A percentile compares a stretch with the other conserved stretches of the same genome.
phyloP scores from a whole-genome alignment of 2,888 invertebrate species.

The Leptinotarsa tumamoca region DNA sequence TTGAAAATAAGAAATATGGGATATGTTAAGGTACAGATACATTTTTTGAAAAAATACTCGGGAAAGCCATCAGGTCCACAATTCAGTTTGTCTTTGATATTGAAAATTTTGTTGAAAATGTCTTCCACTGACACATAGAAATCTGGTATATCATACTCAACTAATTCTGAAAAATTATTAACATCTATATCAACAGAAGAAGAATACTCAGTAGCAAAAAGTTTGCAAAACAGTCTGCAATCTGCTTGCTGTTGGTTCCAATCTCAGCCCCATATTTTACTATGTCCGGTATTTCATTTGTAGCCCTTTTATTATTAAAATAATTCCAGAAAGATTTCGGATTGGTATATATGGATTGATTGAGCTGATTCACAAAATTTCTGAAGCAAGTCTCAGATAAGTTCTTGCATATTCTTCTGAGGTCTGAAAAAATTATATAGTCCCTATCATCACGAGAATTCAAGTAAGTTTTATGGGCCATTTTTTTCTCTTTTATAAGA shows the following conservation, averaged over 20 bases:
- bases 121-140: too few relatives aligned
- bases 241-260: neutral
- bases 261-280: neutral
- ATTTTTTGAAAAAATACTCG: too few relatives aligned
- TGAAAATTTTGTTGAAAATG: too few relatives aligned
- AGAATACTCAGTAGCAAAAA: neutral
- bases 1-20: neutral
- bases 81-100: too few relatives aligned
- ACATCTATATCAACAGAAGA: too few relatives aligned
- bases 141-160: slow-evolving; percentile 1
- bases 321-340: neutral
- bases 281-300: neutral
- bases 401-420: too few relatives aligned
- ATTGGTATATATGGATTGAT: neutral
- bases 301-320: slow-evolving; percentile 1
- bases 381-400: neutral
- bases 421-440: neutral
- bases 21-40: too few relatives aligned
- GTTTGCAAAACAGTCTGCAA: slow-evolving; percentile 4
- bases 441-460: neutral
- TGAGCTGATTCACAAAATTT: neutral
- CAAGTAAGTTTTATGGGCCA: neutral
- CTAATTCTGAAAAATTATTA: neutral
- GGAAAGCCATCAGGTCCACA: too few relatives aligned
- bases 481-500: slow-evolving; percentile 3